Conservation (phyloP, 2,888 invertebrate genomes). For the Hanleya hanleyi region DNA sequence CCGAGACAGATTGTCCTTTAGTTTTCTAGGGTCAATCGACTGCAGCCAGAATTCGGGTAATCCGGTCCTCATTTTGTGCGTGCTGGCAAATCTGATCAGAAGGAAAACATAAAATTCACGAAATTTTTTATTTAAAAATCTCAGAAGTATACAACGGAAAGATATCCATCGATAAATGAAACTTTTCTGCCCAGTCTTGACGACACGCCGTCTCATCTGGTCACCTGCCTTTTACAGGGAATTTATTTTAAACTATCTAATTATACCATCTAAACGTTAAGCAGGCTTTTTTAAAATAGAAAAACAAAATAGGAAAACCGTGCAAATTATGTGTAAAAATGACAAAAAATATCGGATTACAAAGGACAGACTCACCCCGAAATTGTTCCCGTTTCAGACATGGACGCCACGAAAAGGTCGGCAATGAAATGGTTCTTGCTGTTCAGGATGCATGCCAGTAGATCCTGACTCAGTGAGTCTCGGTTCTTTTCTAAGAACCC, state of each 20-base stretch:
- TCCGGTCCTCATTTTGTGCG: conserved; percentile 43
- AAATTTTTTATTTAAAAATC: too few relatives aligned
- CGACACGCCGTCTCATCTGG: too few relatives aligned
- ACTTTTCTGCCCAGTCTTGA: too few relatives aligned
- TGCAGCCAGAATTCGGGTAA: conserved; percentile 51
- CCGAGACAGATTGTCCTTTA: conserved; percentile 46
- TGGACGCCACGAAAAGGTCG: conserved; percentile 55
- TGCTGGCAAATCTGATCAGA: conserved; percentile 52
- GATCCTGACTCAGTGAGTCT: conserved; percentile 56
- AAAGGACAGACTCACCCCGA: conserved; percentile 56
- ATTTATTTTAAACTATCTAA: too few relatives aligned
- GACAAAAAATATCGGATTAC: too few relatives aligned
- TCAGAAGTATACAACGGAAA: too few relatives aligned
- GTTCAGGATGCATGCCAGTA: conserved; percentile 52
- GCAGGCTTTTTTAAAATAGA: too few relatives aligned
- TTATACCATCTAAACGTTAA: too few relatives aligned
- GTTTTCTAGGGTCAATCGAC: conserved; percentile 41
- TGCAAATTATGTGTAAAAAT: too few relatives aligned
- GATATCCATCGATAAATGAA: too few relatives aligned
- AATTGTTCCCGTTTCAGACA: conserved; percentile 55
- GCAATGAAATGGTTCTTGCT: conserved; percentile 60
- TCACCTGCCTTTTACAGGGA: too few relatives aligned
- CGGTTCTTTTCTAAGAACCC: conserved; percentile 66
- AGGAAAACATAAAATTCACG: not conserved
- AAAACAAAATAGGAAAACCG: too few relatives aligned